Base-by-base conservation (phyloP, 2,888 invertebrate genomes). In the Melinaea marsaeus region DNA sequence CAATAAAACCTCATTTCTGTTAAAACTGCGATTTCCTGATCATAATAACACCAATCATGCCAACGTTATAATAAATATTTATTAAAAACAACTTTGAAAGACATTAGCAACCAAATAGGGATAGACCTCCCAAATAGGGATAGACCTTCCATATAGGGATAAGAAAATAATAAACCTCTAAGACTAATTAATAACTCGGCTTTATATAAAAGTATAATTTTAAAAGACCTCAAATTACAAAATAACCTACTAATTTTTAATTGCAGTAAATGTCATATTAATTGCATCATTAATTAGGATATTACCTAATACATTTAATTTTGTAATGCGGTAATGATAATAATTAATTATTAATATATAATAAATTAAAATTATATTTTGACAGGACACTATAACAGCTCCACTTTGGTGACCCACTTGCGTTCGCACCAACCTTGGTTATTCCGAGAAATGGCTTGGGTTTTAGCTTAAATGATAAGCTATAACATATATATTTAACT, bases 351-450 rank as follows among this genome's bases (percentile, higher is more conserved):
- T 32, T 32, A 51, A 51, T 51, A 51, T 13, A 2, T 32, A 32
- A 32, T 7, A 32, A 51, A 51, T 9, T 9, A 32, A 51, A 11
- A 32, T 6, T 6, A 22, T 7, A 32, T 32, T 32, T 32, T n/a
- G 45, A 55, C 46, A 60, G 35, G 59, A 63, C 76, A 83, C 80
- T 80, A 73, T 74, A 67, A 67, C 72, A 68, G 81, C 72, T 76
- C 79, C 74, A 81, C 75, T 77, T 80, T 72, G 72, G 63, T 76
- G 83, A 78, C 84, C 83, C 75, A 77, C 76, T 79, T 76, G 76
- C 79, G 78, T 81, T 82, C 75, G 73, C 75, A 76, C 75, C 72
- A 73, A 73, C 81, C 83, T 83, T 81, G 78, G 69, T 64, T 63
- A 73, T 83, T 83, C 80, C 79, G 69, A 72, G 83, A 80, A 84